Evolutionary conservation across 2,113 vertebrate species (phyloP), one percentile per base, ranked within the genome.

Genomic region (Otocyon megalotis): DNA sequence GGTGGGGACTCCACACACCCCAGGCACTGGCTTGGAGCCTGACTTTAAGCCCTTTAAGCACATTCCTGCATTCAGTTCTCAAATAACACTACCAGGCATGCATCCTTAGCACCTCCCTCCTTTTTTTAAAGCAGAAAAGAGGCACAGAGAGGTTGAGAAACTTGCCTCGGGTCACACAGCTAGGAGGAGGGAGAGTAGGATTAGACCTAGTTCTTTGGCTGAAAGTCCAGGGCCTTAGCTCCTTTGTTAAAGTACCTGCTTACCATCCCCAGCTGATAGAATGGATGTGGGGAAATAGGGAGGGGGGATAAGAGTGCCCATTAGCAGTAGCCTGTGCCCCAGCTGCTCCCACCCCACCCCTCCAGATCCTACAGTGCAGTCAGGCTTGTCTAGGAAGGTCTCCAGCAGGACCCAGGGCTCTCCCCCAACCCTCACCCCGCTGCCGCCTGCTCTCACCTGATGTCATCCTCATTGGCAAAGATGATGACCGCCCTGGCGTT

Each of bases 381-480:
- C 56, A n/a, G 77, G 65, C 88, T 56, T 1, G 3, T 79, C 53
- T 35, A 20, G 80, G 50, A 54, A n/a, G 63, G 60, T 62, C 71
- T 69, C 86, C 56, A 28, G 56, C 32, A 37, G 30, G 69, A 32
- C 26, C 79, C 0, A 0, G 3, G 50, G n/a, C 69, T 56, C 22
- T 35, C 48, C 81, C 24, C 53, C 84, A 4, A 17, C 19, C n/a
- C 72, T 58, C 0, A 0, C 63, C 54, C 62, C 1, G 0, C 26
- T 22, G 67, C 71, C 20, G 1, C 74, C 58, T 12, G 32, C 93
- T 97, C 99, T 92, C 97, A 99, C 99, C 99, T 99, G 98, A 99
- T 99, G 28, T 99, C 99, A 0, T 99, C 99, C 96, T 99, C 99
- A 0, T 99, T 99, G 95, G 99, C 99, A 1, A 99, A 99, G 98